Base-by-base conservation (phyloP, 1,140 invertebrate species). In the Elymnias hypermnestra region DNA sequence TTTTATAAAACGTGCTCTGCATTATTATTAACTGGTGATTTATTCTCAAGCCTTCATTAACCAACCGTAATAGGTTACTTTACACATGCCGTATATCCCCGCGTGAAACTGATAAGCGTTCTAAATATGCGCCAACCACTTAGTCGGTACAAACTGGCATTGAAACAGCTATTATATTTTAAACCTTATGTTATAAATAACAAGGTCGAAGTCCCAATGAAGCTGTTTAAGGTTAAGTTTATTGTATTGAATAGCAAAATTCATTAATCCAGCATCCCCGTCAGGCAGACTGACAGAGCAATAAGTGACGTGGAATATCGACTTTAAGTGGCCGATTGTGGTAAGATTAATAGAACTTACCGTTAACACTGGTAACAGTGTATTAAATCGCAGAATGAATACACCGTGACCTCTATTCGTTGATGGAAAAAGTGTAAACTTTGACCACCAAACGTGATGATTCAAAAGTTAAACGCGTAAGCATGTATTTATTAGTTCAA, bases 271-370 rank as follows among this genome's bases (percentile, higher is more conserved):
- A 40, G 33, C 42, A 22, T 38, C 44, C 43, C 45, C 31, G 57
- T 52, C 55, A 53, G 38, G 5, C 33, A 29, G 48, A 49, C 46
- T 61, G 57, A 61, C 57, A 60, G 48, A 49, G 39, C 48, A 55
- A 57, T 56, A 56, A 61, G 53, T 61, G 57, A 61, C 57, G 49
- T 57, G 25, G 33, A 36, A 39, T 50, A 50, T 38, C 39, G 47
- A 29, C 47, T 39, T 39, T 50, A 50, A 50, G 48, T 52, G 44
- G 44, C 31, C 51, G 51, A 50, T 49, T 49, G 55, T 37, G 40
- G 39, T 21, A 45, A 58, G 50, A 58, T 53, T 58, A 53, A 57
- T 57, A 49, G 55, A 42, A 28, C 15, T 33, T 39, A 47, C 55
- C 25, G 55, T 53, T 58, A 53, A 15, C 31, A n/a, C n/a, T n/a